Percentiles rank a stretch among this genome's conserved stretches.
These are phyloP conservation scores for Oriolus oriolus DNA, from an alignment of 2,113 vertebrate genomes.

Conservation along the genomic window DNA sequence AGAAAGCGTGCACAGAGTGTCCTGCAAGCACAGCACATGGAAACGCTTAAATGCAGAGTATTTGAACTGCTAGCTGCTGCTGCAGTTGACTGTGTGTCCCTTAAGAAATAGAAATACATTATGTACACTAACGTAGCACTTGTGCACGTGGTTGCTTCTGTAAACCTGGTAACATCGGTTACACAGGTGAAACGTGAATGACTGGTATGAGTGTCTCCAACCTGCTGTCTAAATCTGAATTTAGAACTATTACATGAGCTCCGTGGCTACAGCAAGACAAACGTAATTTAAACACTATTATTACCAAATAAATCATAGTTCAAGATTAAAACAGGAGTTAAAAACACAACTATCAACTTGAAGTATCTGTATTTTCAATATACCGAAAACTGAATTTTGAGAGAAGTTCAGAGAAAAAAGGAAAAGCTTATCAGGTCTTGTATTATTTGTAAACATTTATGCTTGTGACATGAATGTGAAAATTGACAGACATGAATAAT, in stretches of 20 bases:
- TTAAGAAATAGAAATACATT: background rate
- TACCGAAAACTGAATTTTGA: background rate
- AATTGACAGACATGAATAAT: background rate
- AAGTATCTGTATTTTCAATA: background rate
- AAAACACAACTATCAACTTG: background rate
- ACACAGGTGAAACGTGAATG: background rate
- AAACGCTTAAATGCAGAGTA: background rate
- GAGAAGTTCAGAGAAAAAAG: background rate
- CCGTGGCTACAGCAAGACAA: background rate
- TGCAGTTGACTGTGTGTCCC: background rate
- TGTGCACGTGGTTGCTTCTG: background rate
- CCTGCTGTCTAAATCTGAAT: background rate
- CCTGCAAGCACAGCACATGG: background rate
- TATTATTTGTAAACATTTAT: background rate
- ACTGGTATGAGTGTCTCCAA: background rate
- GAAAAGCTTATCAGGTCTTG: background rate
- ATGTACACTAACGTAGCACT: background rate
- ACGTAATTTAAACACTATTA: background rate
- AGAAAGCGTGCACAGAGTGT: background rate
- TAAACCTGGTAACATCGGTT: background rate
- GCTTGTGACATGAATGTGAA: background rate
- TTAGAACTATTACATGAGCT: background rate
- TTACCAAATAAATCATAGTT: background rate
- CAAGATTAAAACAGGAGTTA: background rate
- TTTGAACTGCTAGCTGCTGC: background rate